phyloP scores from a whole-genome alignment of 2,888 invertebrate genomes.

The Pristionchus japonicus region DNA sequence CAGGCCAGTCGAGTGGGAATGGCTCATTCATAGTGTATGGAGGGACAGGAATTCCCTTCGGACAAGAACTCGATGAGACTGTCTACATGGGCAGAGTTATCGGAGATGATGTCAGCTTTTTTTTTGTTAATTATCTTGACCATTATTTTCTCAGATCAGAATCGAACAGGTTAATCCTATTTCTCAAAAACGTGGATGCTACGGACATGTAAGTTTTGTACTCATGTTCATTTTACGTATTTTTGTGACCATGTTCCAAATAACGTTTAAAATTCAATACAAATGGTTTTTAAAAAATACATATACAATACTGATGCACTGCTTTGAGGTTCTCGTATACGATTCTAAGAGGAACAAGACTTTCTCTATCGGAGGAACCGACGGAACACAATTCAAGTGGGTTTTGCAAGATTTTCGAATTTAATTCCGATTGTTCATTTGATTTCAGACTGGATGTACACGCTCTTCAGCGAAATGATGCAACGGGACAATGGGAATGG shows the following conservation, averaged over 20 bases:
- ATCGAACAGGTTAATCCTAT: neutral
- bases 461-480: neutral
- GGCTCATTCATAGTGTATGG: slow-evolving; percentile 42
- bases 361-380: slow-evolving; percentile 40
- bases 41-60: slow-evolving; percentile 43
- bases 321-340: slow-evolving; percentile 10
- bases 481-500: slow-evolving; percentile 1
- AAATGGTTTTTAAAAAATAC: too few relatives aligned
- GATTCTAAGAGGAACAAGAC: neutral
- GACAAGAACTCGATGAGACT: neutral
- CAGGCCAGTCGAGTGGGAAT: slow-evolving; percentile 18
- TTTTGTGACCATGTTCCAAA: too few relatives aligned
- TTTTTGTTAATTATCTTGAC: neutral
- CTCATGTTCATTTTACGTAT: neutral
- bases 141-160: neutral
- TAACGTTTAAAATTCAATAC: too few relatives aligned
- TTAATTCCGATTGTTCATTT: neutral
- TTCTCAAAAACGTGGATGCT: neutral
- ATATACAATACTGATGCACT: too few relatives aligned
- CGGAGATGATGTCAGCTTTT: neutral
- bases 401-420: neutral
- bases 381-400: slow-evolving; percentile 28
- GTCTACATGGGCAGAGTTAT: slow-evolving; percentile 16
- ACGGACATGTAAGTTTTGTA: slow-evolving; percentile 25
- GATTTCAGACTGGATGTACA: slow-evolving; percentile 37